Evolutionary conservation across 2,888 invertebrate species (phyloP), one percentile per base, ranked within the genome.

Genomic region (Standfussiana lucernea): DNA sequence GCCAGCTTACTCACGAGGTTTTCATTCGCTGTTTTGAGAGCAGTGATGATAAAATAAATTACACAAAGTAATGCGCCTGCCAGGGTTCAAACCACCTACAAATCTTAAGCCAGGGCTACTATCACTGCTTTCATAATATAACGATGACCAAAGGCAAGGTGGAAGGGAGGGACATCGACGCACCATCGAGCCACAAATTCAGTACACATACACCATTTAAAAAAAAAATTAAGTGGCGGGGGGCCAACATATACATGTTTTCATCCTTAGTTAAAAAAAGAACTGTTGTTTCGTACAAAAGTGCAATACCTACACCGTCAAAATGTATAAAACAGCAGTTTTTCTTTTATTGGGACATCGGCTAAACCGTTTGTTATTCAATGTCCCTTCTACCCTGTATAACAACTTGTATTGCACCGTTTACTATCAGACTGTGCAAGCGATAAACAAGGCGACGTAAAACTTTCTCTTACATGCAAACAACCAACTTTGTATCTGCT

Each of bases 391-490:
- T 15, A 15, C 7, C 2, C 7, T 56, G 15, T 28, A 1, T 7
- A 59, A 59, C 18, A 59, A 59, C 3, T 32, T 32, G 37, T 24
- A 32, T 75, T 56, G 32, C 66, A 56, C 35, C 50, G 59, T 79
- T 62, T 68, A 59, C 62, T 67, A 79, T 68, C 61, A 50, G 21
- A 8, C 18, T 64, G n/a, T 66, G 59, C 45, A 21, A 59, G 37
- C 64, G 68, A 69, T 69, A 80, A 73, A 65, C 74, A 80, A 59
- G 28, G 53, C 53, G 42, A 67, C 66, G 59, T 59, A 28, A n/a
- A 81, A 80, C 68, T 80, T 84, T 73, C 53, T 45, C 50, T 45
- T 15, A 6, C n/a, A 50, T n/a, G 37, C 84, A 40, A 69, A 69
- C 80, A 40, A 28, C 13, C 35, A 84, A 80, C 73, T 80, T 80